Conservation (phyloP, 1,140 invertebrate genomes). For the Drosophila novamexicana region DNA sequence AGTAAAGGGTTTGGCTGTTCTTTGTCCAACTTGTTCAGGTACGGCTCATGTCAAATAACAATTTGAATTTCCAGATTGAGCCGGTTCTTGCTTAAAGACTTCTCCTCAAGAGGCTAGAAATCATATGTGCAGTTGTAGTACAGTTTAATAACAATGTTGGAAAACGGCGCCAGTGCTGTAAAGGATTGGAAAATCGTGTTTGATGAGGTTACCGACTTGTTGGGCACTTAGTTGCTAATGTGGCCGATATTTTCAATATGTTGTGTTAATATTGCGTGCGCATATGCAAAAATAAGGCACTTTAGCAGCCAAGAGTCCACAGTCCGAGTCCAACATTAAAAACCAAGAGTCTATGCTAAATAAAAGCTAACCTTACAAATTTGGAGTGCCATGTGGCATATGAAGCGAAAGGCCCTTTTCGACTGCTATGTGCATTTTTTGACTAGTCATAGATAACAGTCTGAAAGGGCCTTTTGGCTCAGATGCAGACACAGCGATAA, state of each 20-base stretch:
- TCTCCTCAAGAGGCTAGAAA: too few species aligned
- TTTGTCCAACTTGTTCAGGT: too few species aligned
- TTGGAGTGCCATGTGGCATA: background rate
- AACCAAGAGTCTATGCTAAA: background rate
- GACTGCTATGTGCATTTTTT: constrained; percentile 40
- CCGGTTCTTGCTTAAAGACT: too few species aligned
- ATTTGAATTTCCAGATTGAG: too few species aligned
- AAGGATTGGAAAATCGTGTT: background rate
- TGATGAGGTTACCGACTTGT: background rate
- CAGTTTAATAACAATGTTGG: background rate
- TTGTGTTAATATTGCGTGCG: background rate
- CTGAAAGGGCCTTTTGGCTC: constrained; percentile 50
- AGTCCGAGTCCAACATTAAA: background rate
- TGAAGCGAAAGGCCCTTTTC: constrained; percentile 42
- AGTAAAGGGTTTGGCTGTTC: too few species aligned
- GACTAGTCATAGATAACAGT: constrained; percentile 43
- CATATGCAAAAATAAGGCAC: constrained; percentile 11
- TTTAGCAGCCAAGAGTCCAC: constrained; percentile 20
- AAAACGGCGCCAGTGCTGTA: background rate
- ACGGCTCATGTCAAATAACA: too few species aligned
- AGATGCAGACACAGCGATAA: constrained; percentile 7
- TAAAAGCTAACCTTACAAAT: too few species aligned
- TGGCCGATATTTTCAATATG: constrained; percentile 6
- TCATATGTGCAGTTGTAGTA: too few species aligned
- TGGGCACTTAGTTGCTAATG: constrained; percentile 9